Conservation (phyloP, 2,888 invertebrate genomes). For the Hoplodrina ambigua region DNA sequence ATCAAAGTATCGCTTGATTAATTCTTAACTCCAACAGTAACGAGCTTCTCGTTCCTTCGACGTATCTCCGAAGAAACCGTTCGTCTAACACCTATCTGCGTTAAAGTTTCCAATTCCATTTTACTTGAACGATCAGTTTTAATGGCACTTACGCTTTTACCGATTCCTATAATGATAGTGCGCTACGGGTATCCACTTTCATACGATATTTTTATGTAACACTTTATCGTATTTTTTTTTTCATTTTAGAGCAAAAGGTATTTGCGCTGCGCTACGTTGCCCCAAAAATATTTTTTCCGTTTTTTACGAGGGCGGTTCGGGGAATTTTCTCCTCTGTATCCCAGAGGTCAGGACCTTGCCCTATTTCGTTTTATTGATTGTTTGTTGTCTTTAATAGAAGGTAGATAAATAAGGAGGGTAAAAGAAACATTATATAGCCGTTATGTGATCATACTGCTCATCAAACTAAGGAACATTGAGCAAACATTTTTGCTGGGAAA, state of each 20-base stretch:
- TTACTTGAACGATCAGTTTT: slow-evolving; percentile 31
- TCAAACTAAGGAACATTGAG: background rate
- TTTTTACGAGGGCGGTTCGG: background rate
- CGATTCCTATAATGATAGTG: slow-evolving; percentile 18
- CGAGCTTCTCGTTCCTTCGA: background rate
- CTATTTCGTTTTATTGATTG: slow-evolving; percentile 7
- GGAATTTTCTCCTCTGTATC: background rate
- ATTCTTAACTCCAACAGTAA: slow-evolving; percentile 3
- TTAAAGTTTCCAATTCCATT: slow-evolving; percentile 31
- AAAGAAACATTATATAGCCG: background rate
- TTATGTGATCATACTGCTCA: background rate
- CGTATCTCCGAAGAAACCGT: background rate
- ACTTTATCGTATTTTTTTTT: slow-evolving; percentile 3
- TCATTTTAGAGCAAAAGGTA: background rate
- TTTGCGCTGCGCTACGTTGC: background rate
- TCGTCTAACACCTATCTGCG: slow-evolving; percentile 4
- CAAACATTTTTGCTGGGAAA: too few relatives aligned
- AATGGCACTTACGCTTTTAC: slow-evolving; percentile 21
- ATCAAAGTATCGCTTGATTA: background rate
- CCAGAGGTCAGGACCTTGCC: slow-evolving; percentile 6
- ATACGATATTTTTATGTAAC: slow-evolving; percentile 1
- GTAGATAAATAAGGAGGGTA: background rate
- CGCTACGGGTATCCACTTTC: background rate
- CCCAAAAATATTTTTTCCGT: background rate
- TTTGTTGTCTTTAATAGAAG: background rate